Evolutionary conservation across 2,888 invertebrate species (phyloP).

Genomic region (Poecilus cupreus): DNA sequence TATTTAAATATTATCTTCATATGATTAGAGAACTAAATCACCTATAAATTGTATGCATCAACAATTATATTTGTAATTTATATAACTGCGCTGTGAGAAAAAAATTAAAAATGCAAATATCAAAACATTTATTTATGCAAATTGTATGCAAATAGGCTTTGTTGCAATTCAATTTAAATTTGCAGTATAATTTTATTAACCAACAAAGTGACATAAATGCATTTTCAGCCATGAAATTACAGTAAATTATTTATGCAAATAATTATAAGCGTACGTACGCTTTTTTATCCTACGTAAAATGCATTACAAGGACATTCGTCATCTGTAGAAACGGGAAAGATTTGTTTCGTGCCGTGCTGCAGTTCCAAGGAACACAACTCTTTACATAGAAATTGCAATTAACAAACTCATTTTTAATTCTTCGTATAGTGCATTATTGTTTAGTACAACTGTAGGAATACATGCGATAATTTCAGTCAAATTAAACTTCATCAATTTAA

Average conservation of each 20-base stretch:
- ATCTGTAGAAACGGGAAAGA: not conserved
- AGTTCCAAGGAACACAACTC: not conserved
- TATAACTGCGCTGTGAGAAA: not conserved
- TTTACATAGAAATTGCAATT: constrained; percentile 2
- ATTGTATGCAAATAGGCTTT: constrained; percentile 41
- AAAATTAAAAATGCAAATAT: constrained; percentile 5
- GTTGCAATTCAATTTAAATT: constrained; percentile 51
- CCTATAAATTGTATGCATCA: not conserved
- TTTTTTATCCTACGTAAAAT: not conserved
- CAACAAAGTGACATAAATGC: constrained; percentile 41
- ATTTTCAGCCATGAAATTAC: constrained; percentile 42
- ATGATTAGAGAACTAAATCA: too few relatives aligned
- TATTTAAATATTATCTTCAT: too few relatives aligned
- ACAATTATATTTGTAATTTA: not conserved
- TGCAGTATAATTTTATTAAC: constrained; percentile 43
- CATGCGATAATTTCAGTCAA: too few relatives aligned
- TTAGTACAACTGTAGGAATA: too few relatives aligned
- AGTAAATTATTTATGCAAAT: constrained; percentile 46
- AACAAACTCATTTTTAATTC: constrained; percentile 23
- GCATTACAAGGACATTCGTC: not conserved
- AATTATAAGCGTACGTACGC: not conserved
- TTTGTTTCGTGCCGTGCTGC: not conserved
- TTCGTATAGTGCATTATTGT: too few relatives aligned
- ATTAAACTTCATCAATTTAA: too few relatives aligned
- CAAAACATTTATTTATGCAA: constrained; percentile 42